Evolutionary conservation across 2,113 vertebrate species (phyloP).

Genomic region (Dipodomys merriami): DNA sequence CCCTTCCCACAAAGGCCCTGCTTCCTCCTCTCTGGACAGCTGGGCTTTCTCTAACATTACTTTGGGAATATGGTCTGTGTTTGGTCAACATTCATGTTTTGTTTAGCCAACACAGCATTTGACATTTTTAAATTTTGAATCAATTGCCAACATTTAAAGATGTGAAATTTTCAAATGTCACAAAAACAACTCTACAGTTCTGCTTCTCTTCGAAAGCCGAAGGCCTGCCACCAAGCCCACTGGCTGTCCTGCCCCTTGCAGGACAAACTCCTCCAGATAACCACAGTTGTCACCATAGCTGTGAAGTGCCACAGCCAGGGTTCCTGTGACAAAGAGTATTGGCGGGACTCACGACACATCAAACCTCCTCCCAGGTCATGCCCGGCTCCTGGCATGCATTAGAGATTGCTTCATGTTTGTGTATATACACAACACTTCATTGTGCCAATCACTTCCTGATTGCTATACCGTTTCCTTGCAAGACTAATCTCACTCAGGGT

Average conservation of each 20-base stretch:
- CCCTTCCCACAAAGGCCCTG: neutral
- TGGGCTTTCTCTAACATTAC: neutral
- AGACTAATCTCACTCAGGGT: neutral
- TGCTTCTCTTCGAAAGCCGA: slow-evolving; percentile 48
- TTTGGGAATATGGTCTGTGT: neutral
- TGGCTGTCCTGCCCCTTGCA: neutral
- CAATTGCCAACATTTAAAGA: slow-evolving; percentile 76
- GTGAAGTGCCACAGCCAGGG: neutral
- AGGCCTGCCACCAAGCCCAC: slow-evolving; percentile 23
- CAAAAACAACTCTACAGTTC: slow-evolving; percentile 19
- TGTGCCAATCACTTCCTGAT: neutral
- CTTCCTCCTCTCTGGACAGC: neutral
- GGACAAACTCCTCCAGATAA: neutral
- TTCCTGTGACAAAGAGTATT: neutral
- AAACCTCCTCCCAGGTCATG: neutral
- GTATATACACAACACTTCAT: neutral
- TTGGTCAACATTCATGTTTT: slow-evolving; percentile 76
- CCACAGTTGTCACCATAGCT: neutral
- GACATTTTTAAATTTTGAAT: slow-evolving; percentile 76
- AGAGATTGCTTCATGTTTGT: neutral
- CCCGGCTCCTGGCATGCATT: neutral
- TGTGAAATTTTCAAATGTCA: slow-evolving; percentile 74
- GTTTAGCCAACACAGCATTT: slow-evolving; percentile 65
- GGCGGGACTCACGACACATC: neutral
- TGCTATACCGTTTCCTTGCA: neutral